Evolutionary conservation across 2,888 invertebrate species (phyloP).

Genomic region (Arge pagana): DNA sequence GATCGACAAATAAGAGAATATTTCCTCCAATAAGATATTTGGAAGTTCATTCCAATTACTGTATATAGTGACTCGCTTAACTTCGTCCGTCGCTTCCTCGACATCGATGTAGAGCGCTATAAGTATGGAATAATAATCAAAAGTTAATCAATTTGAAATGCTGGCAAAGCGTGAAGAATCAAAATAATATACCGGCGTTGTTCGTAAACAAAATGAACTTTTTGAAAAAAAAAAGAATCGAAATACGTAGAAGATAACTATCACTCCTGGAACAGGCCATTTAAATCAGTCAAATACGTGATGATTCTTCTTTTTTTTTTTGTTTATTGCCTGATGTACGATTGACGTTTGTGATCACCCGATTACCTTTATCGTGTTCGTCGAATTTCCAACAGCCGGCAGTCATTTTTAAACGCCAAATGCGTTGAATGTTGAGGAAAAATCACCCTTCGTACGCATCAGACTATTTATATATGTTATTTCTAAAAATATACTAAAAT

Average conservation of each 20-base stretch:
- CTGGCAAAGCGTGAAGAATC: not conserved
- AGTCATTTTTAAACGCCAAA: constrained; percentile 41
- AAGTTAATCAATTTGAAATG: too few relatives aligned
- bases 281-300: too few relatives aligned
- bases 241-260: too few relatives aligned
- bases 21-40: constrained; percentile 72
- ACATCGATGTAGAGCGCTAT: constrained; percentile 62
- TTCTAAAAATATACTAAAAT: constrained; percentile 40
- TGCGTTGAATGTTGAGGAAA: constrained; percentile 10
- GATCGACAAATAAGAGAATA: constrained; percentile 71
- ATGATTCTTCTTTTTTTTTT: too few relatives aligned
- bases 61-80: constrained; percentile 55
- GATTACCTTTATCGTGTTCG: constrained; percentile 50
- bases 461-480: constrained; percentile 36
- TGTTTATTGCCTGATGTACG: too few relatives aligned
- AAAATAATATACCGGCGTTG: too few relatives aligned
- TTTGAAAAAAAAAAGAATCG: too few relatives aligned
- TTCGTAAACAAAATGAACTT: too few relatives aligned
- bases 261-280: too few relatives aligned
- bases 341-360: constrained; percentile 20
- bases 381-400: constrained; percentile 53
- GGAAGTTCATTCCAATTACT: constrained; percentile 72
- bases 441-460: constrained; percentile 23
- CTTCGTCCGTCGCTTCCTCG: constrained; percentile 49
- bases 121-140: constrained; percentile 15